Conservation (phyloP, 2,797 vertebrate species). For the Mormyrus hasselquistii region DNA sequence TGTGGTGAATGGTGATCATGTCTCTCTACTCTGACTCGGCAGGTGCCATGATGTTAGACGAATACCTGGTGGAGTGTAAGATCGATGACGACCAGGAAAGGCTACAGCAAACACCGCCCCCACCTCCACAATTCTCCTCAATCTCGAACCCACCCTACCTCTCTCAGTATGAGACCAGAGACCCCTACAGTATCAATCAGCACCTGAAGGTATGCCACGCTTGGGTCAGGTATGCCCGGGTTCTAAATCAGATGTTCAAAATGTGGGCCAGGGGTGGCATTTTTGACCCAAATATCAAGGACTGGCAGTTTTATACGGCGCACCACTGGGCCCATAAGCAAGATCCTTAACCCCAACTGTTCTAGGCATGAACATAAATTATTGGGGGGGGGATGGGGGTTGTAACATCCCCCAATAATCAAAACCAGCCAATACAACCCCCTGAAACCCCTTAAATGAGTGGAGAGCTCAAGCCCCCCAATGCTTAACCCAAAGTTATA, state of each 20-base stretch:
- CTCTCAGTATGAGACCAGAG: conserved; percentile 47
- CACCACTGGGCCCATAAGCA: not conserved
- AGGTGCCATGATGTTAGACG: conserved; percentile 57
- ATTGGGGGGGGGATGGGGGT: not conserved
- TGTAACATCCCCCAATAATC: not conserved
- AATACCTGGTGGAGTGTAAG: conserved; percentile 67
- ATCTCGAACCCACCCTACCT: conserved; percentile 35
- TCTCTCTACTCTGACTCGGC: not conserved
- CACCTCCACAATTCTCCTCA: conserved; percentile 32
- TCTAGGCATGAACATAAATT: not conserved
- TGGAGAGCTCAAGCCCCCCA: not conserved
- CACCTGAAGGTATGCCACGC: conserved; percentile 58
- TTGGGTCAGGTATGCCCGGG: not conserved
- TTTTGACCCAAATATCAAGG: not conserved
- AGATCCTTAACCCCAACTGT: not conserved
- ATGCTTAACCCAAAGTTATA: not conserved
- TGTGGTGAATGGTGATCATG: not conserved
- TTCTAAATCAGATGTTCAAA: not conserved
- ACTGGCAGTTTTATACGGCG: not conserved
- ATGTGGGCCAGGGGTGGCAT: not conserved
- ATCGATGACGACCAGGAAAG: conserved; percentile 47
- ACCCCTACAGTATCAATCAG: conserved; percentile 64
- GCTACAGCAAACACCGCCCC: conserved; percentile 51
- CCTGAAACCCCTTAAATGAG: not conserved
- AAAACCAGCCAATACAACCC: not conserved